phyloP scores from a whole-genome alignment of 2,113 vertebrate genomes.

The Psephotus haematonotus region DNA sequence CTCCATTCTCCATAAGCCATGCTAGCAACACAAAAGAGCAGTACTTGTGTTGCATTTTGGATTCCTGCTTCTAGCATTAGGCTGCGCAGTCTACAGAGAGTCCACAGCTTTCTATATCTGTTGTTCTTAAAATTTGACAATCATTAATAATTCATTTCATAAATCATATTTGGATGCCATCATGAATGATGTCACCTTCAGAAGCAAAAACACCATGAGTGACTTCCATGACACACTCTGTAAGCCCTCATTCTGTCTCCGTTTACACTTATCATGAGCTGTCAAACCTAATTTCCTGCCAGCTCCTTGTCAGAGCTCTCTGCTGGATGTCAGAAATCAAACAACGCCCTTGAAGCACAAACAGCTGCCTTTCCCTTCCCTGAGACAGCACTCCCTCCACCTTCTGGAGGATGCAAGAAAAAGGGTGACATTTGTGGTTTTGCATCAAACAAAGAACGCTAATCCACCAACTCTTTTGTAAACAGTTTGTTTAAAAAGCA shows the following conservation, averaged over 20 bases:
- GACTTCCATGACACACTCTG: not conserved
- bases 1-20: not conserved
- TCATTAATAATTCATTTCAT: conserved; percentile 54
- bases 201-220: not conserved
- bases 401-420: not conserved
- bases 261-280: not conserved
- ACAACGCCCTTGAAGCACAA: conserved; percentile 3
- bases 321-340: conserved; percentile 33
- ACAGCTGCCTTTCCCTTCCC: not conserved
- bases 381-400: not conserved
- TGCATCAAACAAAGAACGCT: not conserved
- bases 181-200: conserved; percentile 35
- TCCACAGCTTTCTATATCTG: not conserved
- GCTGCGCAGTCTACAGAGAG: not conserved
- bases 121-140: not conserved
- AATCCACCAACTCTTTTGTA: not conserved
- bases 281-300: conserved; percentile 55
- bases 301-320: conserved; percentile 48
- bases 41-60: not conserved
- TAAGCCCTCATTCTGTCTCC: conserved; percentile 68
- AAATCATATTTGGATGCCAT: conserved; percentile 30
- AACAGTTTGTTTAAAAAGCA: conserved; percentile 51
- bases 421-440: not conserved
- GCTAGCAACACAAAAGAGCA: not conserved
- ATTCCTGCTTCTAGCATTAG: not conserved